Evolutionary conservation across 1,140 invertebrate genomes (phyloP).

Genomic region (Nymphalis io): DNA sequence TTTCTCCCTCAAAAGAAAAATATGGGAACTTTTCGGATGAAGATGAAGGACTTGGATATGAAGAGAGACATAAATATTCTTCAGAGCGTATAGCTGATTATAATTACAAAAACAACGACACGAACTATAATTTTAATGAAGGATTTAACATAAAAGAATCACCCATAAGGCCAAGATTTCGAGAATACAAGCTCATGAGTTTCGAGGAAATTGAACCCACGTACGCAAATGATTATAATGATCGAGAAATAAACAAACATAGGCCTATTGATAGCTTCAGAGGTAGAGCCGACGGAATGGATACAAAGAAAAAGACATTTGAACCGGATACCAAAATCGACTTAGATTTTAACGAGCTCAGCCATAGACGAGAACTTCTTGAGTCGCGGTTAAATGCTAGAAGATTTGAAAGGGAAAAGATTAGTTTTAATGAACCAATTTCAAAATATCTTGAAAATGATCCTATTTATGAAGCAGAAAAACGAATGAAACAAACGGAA

Average conservation of each 20-base stretch:
- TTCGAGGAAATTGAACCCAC: slow-evolving; percentile 77
- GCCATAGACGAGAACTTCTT: slow-evolving; percentile 86
- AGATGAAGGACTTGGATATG: slow-evolving; percentile 87
- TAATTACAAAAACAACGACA: slow-evolving; percentile 59
- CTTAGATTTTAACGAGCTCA: slow-evolving; percentile 82
- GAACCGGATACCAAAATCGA: slow-evolving; percentile 73
- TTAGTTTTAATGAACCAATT: slow-evolving; percentile 64
- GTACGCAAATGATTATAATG: slow-evolving; percentile 70
- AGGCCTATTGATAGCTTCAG: slow-evolving; percentile 80
- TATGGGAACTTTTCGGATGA: slow-evolving; percentile 84
- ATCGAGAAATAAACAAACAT: slow-evolving; percentile 50
- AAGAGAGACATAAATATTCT: slow-evolving; percentile 75
- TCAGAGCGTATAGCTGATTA: slow-evolving; percentile 65
- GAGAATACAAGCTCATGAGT: slow-evolving; percentile 72
- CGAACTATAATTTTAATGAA: slow-evolving; percentile 59
- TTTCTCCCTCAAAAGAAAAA: slow-evolving; percentile 68
- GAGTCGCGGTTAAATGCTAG: slow-evolving; percentile 86
- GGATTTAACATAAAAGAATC: slow-evolving; percentile 69
- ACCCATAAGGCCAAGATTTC: slow-evolving; percentile 72
- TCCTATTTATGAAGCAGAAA: slow-evolving; percentile 79
- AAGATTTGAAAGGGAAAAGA: slow-evolving; percentile 74
- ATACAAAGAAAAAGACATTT: slow-evolving; percentile 81
- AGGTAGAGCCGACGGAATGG: slow-evolving; percentile 85
- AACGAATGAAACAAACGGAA: slow-evolving; percentile 76
- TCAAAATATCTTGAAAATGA: slow-evolving; percentile 76